phyloP scores from a whole-genome alignment of 2,888 invertebrate species.

The Margaritifera margaritifera region DNA sequence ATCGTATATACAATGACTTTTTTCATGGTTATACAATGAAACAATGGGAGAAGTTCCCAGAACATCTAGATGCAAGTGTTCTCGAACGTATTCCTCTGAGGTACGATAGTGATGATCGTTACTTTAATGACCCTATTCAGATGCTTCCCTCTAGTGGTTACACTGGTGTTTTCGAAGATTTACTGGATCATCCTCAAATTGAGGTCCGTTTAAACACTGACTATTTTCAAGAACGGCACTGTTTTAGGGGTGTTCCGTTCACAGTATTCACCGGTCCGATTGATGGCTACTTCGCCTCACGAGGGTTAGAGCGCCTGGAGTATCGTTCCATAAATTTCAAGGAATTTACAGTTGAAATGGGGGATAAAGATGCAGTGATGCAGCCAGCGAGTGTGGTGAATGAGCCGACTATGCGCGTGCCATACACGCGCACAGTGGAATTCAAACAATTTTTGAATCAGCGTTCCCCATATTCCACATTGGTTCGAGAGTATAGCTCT shows the following conservation, averaged over 20 bases:
- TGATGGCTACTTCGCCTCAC: conserved; percentile 5
- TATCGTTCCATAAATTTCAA: conserved; percentile 3
- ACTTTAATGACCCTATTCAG: conserved; percentile 9
- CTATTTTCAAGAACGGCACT: conserved; percentile 1
- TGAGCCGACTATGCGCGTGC: background rate
- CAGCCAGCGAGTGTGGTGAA: conserved; percentile 9
- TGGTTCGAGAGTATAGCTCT: conserved; percentile 3
- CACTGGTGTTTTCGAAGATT: conserved; percentile 6
- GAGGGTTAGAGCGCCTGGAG: background rate
- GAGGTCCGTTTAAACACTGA: background rate
- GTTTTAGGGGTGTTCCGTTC: no score
- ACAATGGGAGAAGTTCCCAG: conserved; percentile 15
- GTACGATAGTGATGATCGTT: conserved; percentile 10
- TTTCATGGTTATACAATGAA: conserved; percentile 10
- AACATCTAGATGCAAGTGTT: conserved; percentile 9
- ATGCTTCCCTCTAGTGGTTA: conserved; percentile 8
- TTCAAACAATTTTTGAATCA: conserved; percentile 12
- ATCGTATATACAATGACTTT: conserved; percentile 3
- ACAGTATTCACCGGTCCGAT: conserved; percentile 10
- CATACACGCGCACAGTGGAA: conserved; percentile 7
- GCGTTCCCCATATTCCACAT: background rate
- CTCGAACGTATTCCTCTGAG: conserved; percentile 11
- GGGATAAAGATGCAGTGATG: background rate
- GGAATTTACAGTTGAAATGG: background rate
- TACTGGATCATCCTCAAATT: conserved; percentile 7